A percentile compares a stretch with the other conserved stretches of the same genome.
Evolutionary conservation across 2,888 invertebrate genomes (phyloP).

Genomic region (Trachelus troglodyta): DNA sequence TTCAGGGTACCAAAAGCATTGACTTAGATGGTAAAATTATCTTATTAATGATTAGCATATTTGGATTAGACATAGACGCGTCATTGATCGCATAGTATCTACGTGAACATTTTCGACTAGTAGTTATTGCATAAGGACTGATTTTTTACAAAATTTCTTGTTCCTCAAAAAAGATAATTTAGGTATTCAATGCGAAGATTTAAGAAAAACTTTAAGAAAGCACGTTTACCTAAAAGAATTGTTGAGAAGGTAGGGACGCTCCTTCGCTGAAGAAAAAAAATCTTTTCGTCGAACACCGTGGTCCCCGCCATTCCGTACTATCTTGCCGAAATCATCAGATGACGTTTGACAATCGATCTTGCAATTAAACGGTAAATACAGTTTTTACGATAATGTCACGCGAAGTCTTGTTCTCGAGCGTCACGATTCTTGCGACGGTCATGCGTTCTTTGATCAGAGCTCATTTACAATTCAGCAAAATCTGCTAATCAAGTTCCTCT

Average conservation of each 20-base stretch:
- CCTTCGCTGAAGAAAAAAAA: background rate
- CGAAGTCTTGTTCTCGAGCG: no score
- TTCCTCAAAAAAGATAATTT: background rate
- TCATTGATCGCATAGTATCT: conserved; percentile 35
- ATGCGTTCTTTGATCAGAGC: no score
- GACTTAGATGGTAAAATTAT: conserved; percentile 34
- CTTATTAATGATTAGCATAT: conserved; percentile 41
- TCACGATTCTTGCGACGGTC: no score
- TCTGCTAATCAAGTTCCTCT: no score
- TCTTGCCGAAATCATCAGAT: background rate
- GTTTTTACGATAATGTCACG: no score
- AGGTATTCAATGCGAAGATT: background rate
- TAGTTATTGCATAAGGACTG: background rate
- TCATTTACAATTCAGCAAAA: no score
- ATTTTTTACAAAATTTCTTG: conserved; percentile 1
- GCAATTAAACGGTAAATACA: background rate
- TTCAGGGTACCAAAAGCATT: conserved; percentile 48
- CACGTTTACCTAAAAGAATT: background rate
- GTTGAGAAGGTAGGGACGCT: background rate
- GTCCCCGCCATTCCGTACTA: background rate
- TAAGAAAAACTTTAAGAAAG: conserved; percentile 14
- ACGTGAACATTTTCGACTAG: conserved; percentile 19
- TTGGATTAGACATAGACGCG: conserved; percentile 42
- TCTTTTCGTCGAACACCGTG: background rate
- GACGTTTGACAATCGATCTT: background rate